These are phyloP conservation scores for Brachystomella parvula DNA, from an alignment of 1,140 invertebrate species.

Conservation along the genomic window DNA sequence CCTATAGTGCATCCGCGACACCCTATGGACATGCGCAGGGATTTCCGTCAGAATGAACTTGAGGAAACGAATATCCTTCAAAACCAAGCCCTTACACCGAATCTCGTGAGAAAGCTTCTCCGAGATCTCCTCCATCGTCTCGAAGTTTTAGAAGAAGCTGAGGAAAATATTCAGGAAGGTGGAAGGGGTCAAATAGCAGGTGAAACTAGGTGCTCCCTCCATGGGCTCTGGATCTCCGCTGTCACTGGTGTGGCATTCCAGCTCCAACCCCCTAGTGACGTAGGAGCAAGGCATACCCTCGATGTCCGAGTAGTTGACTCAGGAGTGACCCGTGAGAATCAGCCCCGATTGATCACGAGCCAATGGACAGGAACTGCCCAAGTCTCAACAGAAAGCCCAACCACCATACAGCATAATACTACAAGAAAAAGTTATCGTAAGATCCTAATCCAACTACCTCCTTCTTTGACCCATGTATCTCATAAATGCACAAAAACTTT, in stretches of 20 bases:
- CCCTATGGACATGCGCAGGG: background rate
- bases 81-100: background rate
- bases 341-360: background rate
- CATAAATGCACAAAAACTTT: background rate
- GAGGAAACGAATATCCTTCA: background rate
- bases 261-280: background rate
- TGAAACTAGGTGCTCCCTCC: background rate
- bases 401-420: constrained; percentile 20
- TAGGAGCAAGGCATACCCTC: background rate
- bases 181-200: background rate
- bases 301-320: constrained; percentile 2
- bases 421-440: constrained; percentile 15
- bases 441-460: background rate
- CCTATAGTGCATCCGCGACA: background rate
- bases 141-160: background rate
- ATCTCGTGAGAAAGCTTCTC: background rate
- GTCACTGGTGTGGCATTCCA: constrained; percentile 5
- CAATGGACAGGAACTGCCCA: constrained; percentile 13
- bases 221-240: constrained; percentile 12
- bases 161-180: background rate
- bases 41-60: background rate
- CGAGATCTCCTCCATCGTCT: background rate
- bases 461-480: background rate
- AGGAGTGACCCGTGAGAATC: background rate
- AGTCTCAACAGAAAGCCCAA: constrained; percentile 17